Percentiles rank a stretch among this genome's conserved stretches.
These are phyloP conservation scores for Myopa testacea DNA, from an alignment of 2,888 invertebrate species.

Conservation along the genomic window DNA sequence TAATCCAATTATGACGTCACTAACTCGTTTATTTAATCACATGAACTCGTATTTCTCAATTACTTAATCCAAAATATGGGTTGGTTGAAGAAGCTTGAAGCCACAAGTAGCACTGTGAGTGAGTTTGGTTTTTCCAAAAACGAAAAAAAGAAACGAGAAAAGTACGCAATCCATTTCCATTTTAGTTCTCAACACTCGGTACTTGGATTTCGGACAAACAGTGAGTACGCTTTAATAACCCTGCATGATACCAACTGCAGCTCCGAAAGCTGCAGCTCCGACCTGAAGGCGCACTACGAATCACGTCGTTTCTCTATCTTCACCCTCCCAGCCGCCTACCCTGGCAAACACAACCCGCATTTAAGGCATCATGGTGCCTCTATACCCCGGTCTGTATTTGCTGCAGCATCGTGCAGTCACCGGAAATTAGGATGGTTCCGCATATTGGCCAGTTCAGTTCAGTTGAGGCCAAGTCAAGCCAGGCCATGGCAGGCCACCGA, in stretches of 20 bases:
- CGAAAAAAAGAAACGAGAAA: too few species aligned
- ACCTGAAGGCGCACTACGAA: too few species aligned
- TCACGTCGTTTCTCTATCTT: too few species aligned
- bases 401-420: background rate
- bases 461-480: background rate
- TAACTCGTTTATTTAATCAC: background rate
- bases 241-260: background rate
- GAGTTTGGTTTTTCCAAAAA: too few species aligned
- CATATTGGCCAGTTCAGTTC: constrained; percentile 26
- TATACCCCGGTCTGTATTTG: too few species aligned
- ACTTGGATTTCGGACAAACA: constrained; percentile 17
- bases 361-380: too few species aligned
- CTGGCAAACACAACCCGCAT: background rate
- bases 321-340: background rate
- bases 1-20: too few species aligned
- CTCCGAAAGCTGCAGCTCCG: background rate
- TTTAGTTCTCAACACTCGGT: too few species aligned
- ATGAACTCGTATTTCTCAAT: background rate
- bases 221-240: background rate
- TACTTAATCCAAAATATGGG: background rate
- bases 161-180: background rate
- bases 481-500: background rate
- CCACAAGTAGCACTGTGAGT: too few species aligned
- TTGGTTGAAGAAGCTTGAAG: background rate
- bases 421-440: constrained; percentile 38